Evolutionary conservation across 2,888 invertebrate species (phyloP), one percentile per base, ranked within the genome.

Genomic region (Campoletis raptor): DNA sequence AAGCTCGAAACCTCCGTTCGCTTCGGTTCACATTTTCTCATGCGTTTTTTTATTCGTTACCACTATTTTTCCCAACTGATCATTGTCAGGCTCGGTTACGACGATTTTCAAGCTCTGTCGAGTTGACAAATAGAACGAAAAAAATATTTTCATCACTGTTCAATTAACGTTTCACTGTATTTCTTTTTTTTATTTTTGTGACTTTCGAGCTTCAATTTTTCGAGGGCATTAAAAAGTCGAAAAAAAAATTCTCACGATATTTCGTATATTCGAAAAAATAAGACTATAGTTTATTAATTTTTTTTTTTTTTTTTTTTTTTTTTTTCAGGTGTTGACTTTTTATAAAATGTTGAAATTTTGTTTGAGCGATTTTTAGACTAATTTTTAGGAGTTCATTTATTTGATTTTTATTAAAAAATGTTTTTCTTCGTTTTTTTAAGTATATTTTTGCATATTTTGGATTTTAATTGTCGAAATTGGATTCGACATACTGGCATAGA

Each of bases 401-500:
- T 1, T 61, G 3, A 12, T 15, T 12, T n/a, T n/a, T n/a, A n/a
- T n/a, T 3, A 6, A 57, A 21, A 57, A 30, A 61, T 61, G 7
- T 61, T 61, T 61, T 15, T 30, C 30, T 61, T 5, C 15, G 1
- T 10, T 24, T 5, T 12, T 10, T 3, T 10, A 10, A 24, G 2
- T 3, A 24, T 0, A 1, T 3, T 10, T 30, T 30, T 61, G 30
- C 5, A 61, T 61, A 15, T 61, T 48, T 61, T 30, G 1, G 15
- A 30, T 2, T 61, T 61, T 15, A 1, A 30, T 12, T 61, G 30
- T 61, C 30, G 30, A 15, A 12, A 61, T 61, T 30, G 6, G 70
- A 82, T 80, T 64, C 78, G 74, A 82, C 69, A 82, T 21, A 79
- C 74, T 85, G 78, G 86, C 77, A 69, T 36, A 45, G 67, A 40